A percentile compares a stretch with the other conserved stretches of the same genome.
phyloP scores from a whole-genome alignment of 2,113 vertebrate species.

The Neotragus moschatus region DNA sequence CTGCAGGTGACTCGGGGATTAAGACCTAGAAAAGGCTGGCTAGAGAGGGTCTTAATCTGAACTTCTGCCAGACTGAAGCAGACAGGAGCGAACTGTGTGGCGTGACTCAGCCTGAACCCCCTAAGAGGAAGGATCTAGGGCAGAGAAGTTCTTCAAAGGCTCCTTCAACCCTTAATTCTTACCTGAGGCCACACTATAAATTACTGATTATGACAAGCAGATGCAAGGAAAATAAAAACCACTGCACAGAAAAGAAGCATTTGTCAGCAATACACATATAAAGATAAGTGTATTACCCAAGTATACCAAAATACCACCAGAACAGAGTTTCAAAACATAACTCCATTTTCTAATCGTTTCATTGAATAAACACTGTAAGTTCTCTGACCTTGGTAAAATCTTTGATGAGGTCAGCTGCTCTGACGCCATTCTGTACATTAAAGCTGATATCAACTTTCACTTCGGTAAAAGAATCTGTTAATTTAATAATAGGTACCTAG shows the following conservation, averaged over 20 bases:
- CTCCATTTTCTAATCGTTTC: neutral
- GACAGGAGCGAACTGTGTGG: neutral
- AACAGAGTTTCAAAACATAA: neutral
- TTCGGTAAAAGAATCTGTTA: constrained; percentile 96
- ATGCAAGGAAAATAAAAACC: neutral
- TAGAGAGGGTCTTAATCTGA: neutral
- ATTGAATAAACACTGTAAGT: neutral
- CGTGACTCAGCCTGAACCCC: neutral
- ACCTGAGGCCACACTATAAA: neutral
- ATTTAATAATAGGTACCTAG: constrained; percentile 98
- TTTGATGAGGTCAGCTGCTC: constrained; percentile 96
- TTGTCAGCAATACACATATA: neutral
- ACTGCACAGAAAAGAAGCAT: neutral
- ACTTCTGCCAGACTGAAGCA: neutral
- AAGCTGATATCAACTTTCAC: constrained; percentile 99
- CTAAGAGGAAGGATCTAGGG: neutral
- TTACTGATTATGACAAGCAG: neutral
- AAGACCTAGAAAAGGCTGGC: neutral
- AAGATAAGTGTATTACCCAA: neutral
- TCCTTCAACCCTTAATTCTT: neutral
- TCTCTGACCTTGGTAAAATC: constrained; percentile 95
- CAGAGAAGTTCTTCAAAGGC: neutral
- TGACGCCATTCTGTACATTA: constrained; percentile 96
- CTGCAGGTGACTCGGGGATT: neutral
- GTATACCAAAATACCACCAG: neutral